A percentile compares a stretch with the other conserved stretches of the same genome.
Evolutionary conservation across 2,888 invertebrate species (phyloP).

Genomic region (Flexamia atlantica): DNA sequence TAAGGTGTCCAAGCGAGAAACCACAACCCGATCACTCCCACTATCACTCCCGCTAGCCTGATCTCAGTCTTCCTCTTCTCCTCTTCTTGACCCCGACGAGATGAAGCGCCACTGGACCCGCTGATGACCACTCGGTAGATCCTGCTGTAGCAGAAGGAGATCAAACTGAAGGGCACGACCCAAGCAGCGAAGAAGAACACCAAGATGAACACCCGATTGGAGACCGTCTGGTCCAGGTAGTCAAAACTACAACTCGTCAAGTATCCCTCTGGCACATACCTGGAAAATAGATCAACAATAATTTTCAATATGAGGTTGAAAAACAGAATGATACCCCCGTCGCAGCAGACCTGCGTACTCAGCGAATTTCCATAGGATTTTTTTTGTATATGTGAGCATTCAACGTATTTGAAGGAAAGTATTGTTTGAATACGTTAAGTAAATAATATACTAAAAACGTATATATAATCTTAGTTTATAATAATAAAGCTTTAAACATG

Average conservation of each 20-base stretch:
- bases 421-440: too few relatives aligned
- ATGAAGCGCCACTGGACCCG: constrained; percentile 66
- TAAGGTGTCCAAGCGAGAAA: constrained; percentile 91
- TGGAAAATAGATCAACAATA: too few relatives aligned
- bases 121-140: constrained; percentile 81
- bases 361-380: too few relatives aligned
- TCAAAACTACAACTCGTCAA: constrained; percentile 92
- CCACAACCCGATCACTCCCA: constrained; percentile 85
- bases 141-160: constrained; percentile 85
- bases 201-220: constrained; percentile 84
- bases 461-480: too few relatives aligned
- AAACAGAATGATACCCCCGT: too few relatives aligned
- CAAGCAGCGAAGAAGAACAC: constrained; percentile 87
- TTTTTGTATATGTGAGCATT: too few relatives aligned
- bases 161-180: constrained; percentile 84
- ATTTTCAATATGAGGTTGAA: too few relatives aligned
- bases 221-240: constrained; percentile 82
- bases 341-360: too few relatives aligned
- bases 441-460: too few relatives aligned
- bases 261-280: constrained; percentile 74
- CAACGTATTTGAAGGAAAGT: too few relatives aligned
- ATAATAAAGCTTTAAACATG: too few relatives aligned
- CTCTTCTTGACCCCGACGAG: constrained; percentile 74
- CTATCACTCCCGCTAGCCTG: constrained; percentile 81
- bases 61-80: constrained; percentile 85